A percentile compares a stretch with the other conserved stretches of the same genome.
These are phyloP conservation scores for Limnephilus marmoratus DNA, from an alignment of 2,888 invertebrate genomes.

Conservation along the genomic window DNA sequence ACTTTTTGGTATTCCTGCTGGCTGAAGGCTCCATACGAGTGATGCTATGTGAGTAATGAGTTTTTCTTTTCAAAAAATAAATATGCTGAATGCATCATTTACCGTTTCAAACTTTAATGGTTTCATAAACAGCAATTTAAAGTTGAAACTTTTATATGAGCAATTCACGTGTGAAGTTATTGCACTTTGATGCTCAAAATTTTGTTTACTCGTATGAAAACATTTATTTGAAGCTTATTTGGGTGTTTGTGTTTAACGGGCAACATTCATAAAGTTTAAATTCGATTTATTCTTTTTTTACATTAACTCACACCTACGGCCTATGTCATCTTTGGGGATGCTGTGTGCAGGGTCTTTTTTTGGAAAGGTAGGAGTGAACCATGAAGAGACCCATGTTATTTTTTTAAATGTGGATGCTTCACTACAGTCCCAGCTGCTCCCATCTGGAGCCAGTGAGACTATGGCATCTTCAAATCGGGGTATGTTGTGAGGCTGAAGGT, in stretches of 20 bases:
- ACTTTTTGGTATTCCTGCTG: neutral
- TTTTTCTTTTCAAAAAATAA: neutral
- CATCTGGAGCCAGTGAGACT: too few relatives aligned
- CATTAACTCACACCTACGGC: too few relatives aligned
- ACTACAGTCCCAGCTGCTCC: too few relatives aligned
- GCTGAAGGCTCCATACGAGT: neutral
- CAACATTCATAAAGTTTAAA: neutral
- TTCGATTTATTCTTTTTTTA: too few relatives aligned
- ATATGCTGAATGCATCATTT: neutral
- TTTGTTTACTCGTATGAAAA: neutral
- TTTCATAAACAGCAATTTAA: neutral
- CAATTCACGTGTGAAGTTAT: neutral
- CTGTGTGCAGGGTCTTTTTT: too few relatives aligned
- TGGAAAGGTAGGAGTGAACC: too few relatives aligned
- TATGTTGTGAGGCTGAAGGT: too few relatives aligned
- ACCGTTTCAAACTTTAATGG: neutral
- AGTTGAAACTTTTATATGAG: neutral
- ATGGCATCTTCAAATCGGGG: too few relatives aligned
- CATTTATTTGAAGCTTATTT: neutral
- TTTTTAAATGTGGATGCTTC: too few relatives aligned
- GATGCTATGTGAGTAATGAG: neutral
- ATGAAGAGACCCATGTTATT: too few relatives aligned
- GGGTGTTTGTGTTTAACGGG: neutral
- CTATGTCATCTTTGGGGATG: too few relatives aligned
- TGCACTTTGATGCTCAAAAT: neutral